phyloP scores from a whole-genome alignment of 2,888 invertebrate genomes.

The Bruchidius siliquastri region DNA sequence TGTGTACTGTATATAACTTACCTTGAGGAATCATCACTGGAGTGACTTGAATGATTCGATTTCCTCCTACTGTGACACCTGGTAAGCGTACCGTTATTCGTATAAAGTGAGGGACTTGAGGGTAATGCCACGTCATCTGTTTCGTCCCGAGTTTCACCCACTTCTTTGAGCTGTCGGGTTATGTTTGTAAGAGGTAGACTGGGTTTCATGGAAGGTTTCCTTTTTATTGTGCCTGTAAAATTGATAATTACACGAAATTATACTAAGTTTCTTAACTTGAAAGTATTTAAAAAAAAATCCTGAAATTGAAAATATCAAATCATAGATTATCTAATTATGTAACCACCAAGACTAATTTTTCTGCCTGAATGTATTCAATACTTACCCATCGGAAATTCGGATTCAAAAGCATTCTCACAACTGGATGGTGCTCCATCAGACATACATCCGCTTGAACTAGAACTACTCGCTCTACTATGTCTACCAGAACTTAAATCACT shows the following conservation, averaged over 20 bases:
- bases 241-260: neutral
- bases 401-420: conserved; percentile 68
- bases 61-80: conserved; percentile 53
- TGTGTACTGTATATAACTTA: neutral
- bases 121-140: conserved; percentile 49
- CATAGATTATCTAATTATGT: no score
- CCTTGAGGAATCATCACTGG: conserved; percentile 42
- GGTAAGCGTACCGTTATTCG: conserved; percentile 48
- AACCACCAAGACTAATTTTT: no score
- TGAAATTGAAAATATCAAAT: no score
- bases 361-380: no score
- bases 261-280: no score
- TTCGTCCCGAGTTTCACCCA: conserved; percentile 66
- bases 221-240: conserved; percentile 73
- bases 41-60: conserved; percentile 41
- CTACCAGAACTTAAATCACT: conserved; percentile 49
- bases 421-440: conserved; percentile 73
- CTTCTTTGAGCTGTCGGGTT: conserved; percentile 84
- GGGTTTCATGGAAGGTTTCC: conserved; percentile 89
- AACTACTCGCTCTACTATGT: conserved; percentile 75
- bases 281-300: no score
- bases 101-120: conserved; percentile 40
- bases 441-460: conserved; percentile 80
- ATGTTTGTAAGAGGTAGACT: conserved; percentile 87
- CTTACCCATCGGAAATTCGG: conserved; percentile 69